Base-by-base conservation (phyloP, 2,797 vertebrate species). In the Fistularia commersonii region DNA sequence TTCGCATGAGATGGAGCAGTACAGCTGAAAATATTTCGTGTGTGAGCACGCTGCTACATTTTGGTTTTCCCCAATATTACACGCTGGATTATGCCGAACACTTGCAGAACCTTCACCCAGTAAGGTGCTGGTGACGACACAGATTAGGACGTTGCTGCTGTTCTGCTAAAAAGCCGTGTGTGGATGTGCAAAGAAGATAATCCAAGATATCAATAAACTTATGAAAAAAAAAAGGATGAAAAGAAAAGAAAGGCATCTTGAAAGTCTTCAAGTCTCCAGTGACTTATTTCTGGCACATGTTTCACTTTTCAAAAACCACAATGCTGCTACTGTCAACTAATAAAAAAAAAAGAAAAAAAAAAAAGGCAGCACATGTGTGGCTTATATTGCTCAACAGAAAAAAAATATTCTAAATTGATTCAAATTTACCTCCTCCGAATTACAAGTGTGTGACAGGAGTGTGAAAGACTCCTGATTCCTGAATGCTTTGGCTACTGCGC, bases 341-440 rank as follows among this genome's bases (percentile, higher is more conserved):
- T 23, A 23, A 23, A 23, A 23, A n/a, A n/a, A n/a, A n/a, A n/a
- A n/a, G n/a, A n/a, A n/a, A n/a, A n/a, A n/a, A 54, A 45, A 58
- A 68, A 68, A 86, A 84, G 79, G 81, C 83, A 85, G 68, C 80
- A 39, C 54, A 68, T 57, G 57, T 67, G 51, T 64, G 76, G 72
- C 45, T 0, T 56, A 47, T 69, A 69, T 72, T 72, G 65, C 63
- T 77, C 31, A 65, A 80, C 51, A 68, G 35, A 64, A 67, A 67
- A 45, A 59, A 62, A 41, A 51, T 41, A 63, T 70, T 41, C 14
- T 37, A 55, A 61, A 61, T 62, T 46, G 39, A 66, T 34, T 50
- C 56, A 31, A 66, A 76, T 68, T 14, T 6, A 55, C 48, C 23
- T 4, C 23, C 23, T 23, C 23, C 23, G 43, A 39, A 60, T 52